These are phyloP conservation scores for Coregonus sp. DNA, from an alignment of 2,797 vertebrate genomes.

Conservation along the genomic window DNA sequence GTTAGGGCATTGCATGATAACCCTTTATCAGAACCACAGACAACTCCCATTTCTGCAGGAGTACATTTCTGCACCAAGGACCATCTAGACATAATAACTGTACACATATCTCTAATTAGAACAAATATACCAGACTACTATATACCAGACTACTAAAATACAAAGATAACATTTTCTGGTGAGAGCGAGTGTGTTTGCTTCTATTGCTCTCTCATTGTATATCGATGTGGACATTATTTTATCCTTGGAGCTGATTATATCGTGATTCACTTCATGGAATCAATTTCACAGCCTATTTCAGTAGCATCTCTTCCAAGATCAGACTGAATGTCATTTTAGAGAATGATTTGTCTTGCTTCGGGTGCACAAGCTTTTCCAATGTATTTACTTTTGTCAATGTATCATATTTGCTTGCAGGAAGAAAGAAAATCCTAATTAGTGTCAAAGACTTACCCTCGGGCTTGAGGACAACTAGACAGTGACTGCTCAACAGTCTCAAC, in stretches of 20 bases:
- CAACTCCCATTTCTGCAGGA: neutral
- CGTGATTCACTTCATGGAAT: slow-evolving; percentile 79
- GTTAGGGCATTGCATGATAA: neutral
- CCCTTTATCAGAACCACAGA: neutral
- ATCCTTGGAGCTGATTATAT: slow-evolving; percentile 65
- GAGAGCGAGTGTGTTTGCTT: neutral
- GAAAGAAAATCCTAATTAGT: slow-evolving; percentile 50
- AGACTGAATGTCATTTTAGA: slow-evolving; percentile 51
- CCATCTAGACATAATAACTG: neutral
- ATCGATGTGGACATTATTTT: neutral
- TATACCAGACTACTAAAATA: neutral
- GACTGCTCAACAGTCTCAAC: slow-evolving; percentile 17
- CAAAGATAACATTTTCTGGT: neutral
- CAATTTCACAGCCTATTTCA: slow-evolving; percentile 79
- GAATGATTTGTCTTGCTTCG: slow-evolving; percentile 53
- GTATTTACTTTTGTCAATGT: slow-evolving; percentile 58
- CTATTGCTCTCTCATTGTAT: neutral
- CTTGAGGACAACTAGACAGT: slow-evolving; percentile 33
- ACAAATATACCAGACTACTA: neutral
- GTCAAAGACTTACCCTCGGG: slow-evolving; percentile 48
- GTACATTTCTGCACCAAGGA: neutral
- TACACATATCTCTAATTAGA: neutral
- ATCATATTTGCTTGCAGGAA: slow-evolving; percentile 47
- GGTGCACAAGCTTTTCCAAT: slow-evolving; percentile 52
- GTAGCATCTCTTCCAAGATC: slow-evolving; percentile 69